These are phyloP conservation scores for Apocheima hispidaria DNA, from an alignment of 2,888 invertebrate species.

Conservation along the genomic window DNA sequence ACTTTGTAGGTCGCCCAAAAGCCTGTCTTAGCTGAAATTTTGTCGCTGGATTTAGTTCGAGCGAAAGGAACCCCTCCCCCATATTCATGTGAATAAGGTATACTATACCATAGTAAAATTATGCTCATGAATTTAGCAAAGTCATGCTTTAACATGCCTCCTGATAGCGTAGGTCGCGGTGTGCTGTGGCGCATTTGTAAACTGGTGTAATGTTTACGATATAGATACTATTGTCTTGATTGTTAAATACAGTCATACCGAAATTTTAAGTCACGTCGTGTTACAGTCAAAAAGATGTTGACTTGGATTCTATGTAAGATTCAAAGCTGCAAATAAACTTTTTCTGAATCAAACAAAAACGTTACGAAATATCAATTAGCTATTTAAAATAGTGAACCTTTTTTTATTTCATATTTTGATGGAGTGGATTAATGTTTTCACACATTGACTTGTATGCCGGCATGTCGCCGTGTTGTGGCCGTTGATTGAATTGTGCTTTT, in stretches of 20 bases:
- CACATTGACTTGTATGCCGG: slow-evolving; percentile 37
- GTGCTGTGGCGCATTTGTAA: not conserved
- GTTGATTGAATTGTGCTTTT: slow-evolving; percentile 79
- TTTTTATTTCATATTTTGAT: slow-evolving; percentile 3
- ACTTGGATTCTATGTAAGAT: not conserved
- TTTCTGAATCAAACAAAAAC: not conserved
- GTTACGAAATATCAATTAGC: not conserved
- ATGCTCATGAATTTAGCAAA: slow-evolving; percentile 10
- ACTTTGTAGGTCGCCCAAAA: not conserved
- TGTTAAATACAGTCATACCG: not conserved
- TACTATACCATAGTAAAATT: too few relatives aligned
- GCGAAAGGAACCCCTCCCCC: too few relatives aligned
- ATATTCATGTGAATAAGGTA: too few relatives aligned
- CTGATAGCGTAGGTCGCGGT: slow-evolving; percentile 19
- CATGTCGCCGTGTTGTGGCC: slow-evolving; percentile 49
- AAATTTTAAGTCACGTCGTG: not conserved
- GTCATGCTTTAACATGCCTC: slow-evolving; percentile 18
- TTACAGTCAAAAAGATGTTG: too few relatives aligned
- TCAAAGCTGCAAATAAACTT: not conserved
- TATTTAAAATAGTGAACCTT: slow-evolving; percentile 5
- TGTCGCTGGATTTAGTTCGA: not conserved
- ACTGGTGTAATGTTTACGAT: not conserved
- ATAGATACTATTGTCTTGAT: not conserved
- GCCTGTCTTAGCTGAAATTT: not conserved
- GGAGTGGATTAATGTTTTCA: slow-evolving; percentile 31